Evolutionary conservation across 2,797 vertebrate genomes (phyloP), one percentile per base, ranked within the genome.

Genomic region (Podarcis lilfordi): DNA sequence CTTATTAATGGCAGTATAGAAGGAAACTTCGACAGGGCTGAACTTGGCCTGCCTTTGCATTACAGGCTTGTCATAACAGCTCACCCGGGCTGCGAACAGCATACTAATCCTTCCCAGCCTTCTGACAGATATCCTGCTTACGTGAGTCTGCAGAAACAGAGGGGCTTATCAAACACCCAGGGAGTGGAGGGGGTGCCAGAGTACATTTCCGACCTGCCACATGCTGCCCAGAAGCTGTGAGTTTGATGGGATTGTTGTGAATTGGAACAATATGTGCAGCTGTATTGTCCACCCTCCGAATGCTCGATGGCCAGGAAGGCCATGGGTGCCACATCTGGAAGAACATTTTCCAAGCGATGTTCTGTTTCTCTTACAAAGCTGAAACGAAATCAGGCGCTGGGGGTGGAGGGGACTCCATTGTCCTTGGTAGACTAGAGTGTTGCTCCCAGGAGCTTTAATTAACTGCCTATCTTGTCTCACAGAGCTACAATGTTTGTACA

Each of bases 391-490:
- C 32, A 86, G 15, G 37, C 59, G 80, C 4, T 2, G 4, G 0
- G 27, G 40, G 19, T 5, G 66, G 5, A 21, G 81, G 43, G 13
- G 13, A 61, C 89, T 68, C 80, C 29, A 45, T 68, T 87, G 85
- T 89, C 86, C 89, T 92, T 37, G 1, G 59, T 89, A 86, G 72
- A 88, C 69, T 66, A 29, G 1, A 55, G 25, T 1, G 1, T 77
- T 45, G 68, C 68, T 92, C 83, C 74, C 71, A 3, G 69, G 88
- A 93, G 87, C 84, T 91, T 94, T 89, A 91, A 94, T 95, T 93
- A 95, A 86, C 8, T 45, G 72, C 37, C 59, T 32, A 82, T 72
- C 84, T 91, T 88, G 88, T 95, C 32, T 0, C 75, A 72, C 85
- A 29, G 17, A 90, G 88, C 82, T 88, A 84, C 89, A 80, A 76